phyloP scores from a whole-genome alignment of 2,888 invertebrate species.

The Plebejus argus region DNA sequence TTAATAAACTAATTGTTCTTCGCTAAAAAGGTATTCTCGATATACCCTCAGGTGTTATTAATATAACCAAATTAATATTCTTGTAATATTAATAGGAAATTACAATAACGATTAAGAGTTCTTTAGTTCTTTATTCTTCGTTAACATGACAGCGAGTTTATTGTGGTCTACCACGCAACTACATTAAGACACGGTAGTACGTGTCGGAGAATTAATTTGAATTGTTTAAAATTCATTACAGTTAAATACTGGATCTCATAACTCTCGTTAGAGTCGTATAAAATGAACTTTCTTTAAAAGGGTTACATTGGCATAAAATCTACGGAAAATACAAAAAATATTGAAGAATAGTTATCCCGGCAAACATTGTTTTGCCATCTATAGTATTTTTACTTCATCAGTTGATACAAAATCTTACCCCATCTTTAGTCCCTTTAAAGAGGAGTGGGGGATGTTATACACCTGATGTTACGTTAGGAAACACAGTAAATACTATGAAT shows the following conservation, averaged over 20 bases:
- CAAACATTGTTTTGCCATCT: too few relatives aligned
- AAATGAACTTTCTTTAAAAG: conserved; percentile 10
- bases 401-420: too few relatives aligned
- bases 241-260: conserved; percentile 40
- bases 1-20: neutral
- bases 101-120: conserved; percentile 32
- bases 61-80: neutral
- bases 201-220: conserved; percentile 41
- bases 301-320: neutral
- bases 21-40: neutral
- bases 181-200: conserved; percentile 43
- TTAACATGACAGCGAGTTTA: conserved; percentile 47
- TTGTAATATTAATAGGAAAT: conserved; percentile 40
- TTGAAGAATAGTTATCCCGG: too few relatives aligned
- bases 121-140: conserved; percentile 32
- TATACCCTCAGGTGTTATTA: neutral
- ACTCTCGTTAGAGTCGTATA: conserved; percentile 34
- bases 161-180: conserved; percentile 47
- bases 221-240: conserved; percentile 45
- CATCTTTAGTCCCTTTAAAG: too few relatives aligned
- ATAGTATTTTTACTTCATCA: too few relatives aligned
- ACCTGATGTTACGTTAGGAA: too few relatives aligned
- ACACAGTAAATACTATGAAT: too few relatives aligned
- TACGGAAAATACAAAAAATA: neutral
- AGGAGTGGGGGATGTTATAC: too few relatives aligned